Conservation (phyloP, 1,140 invertebrate genomes). For the Goniozus legneri region DNA sequence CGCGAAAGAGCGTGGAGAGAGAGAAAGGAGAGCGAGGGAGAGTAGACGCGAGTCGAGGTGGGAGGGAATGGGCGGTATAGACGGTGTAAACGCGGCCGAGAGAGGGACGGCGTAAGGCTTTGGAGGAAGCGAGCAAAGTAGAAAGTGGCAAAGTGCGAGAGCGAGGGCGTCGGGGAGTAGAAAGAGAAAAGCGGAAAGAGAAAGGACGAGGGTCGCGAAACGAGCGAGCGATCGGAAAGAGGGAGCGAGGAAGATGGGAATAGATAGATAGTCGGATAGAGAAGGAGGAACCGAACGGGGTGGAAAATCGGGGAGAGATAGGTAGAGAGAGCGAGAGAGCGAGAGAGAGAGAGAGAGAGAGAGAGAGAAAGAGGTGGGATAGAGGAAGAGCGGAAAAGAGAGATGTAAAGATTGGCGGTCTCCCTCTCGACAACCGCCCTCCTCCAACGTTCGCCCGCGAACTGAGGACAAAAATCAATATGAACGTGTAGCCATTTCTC, state of each 20-base stretch:
- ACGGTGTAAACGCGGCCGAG: not conserved
- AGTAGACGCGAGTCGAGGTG: constrained; percentile 11
- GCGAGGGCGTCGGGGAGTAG: constrained; percentile 7
- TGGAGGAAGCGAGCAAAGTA: constrained; percentile 3
- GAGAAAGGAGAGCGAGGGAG: constrained; percentile 12
- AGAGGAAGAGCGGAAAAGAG: constrained; percentile 27
- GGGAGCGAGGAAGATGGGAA: constrained; percentile 10
- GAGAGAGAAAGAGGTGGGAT: constrained; percentile 11
- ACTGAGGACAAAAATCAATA: constrained; percentile 57
- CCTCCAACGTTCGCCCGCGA: no score
- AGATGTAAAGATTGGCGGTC: constrained; percentile 47
- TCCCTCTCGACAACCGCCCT: constrained; percentile 41
- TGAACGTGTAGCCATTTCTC: constrained; percentile 56
- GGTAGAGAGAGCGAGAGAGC: not conserved
- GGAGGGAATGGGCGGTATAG: constrained; percentile 15
- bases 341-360: constrained; percentile 2
- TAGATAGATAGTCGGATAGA: constrained; percentile 12
- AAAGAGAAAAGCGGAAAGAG: constrained; percentile 17
- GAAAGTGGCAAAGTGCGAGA: not conserved
- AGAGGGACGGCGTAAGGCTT: constrained; percentile 5
- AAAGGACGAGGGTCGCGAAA: constrained; percentile 9
- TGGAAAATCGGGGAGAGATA: not conserved
- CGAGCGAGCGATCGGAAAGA: constrained; percentile 4
- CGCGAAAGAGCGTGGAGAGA: constrained; percentile 10
- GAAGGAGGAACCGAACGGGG: no score